Conservation (phyloP, 1,140 invertebrate genomes). For the Platorchestia sp. region DNA sequence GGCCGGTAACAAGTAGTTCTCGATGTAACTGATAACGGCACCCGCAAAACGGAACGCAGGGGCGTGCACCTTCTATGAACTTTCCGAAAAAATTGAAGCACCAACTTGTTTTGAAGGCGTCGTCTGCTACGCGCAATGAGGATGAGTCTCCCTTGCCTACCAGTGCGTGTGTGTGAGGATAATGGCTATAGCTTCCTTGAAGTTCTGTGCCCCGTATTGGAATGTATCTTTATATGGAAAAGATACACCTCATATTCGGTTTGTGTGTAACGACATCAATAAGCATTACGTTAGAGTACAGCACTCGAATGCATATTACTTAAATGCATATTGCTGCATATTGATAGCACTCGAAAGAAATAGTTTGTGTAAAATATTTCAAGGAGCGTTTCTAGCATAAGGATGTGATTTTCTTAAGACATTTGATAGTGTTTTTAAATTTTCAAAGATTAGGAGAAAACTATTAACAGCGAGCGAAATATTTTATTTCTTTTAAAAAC, state of each 20-base stretch:
- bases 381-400: too few species aligned
- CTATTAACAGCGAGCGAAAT: too few species aligned
- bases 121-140: background rate
- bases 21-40: constrained; percentile 19
- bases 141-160: background rate
- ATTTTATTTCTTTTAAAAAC: too few species aligned
- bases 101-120: background rate
- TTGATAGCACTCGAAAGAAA: too few species aligned
- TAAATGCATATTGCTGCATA: too few species aligned
- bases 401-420: too few species aligned
- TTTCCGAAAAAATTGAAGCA: background rate
- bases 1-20: constrained; percentile 27
- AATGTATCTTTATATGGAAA: background rate
- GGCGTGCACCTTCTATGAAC: background rate
- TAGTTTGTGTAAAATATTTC: too few species aligned
- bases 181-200: background rate
- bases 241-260: background rate
- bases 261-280: too few species aligned
- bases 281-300: too few species aligned
- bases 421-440: too few species aligned
- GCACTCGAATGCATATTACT: too few species aligned
- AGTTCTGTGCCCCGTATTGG: background rate
- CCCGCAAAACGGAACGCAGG: background rate
- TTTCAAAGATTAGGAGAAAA: too few species aligned
- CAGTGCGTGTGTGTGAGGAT: background rate